Evolutionary conservation across 1,140 invertebrate species (phyloP).

Genomic region (Camponotus vicinus): DNA sequence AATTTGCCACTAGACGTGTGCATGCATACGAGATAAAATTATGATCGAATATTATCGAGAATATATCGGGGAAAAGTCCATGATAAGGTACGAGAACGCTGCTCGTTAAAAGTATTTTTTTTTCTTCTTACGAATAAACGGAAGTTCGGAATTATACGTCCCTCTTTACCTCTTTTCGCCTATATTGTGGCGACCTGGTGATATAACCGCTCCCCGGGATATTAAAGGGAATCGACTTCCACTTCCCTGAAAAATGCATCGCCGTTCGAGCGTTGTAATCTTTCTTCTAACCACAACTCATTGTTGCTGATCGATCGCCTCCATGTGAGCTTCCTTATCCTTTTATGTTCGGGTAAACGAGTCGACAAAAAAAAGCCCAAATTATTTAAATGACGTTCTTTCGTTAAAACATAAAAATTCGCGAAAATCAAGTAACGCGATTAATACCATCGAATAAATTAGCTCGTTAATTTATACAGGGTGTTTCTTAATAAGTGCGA

Average conservation of each 20-base stretch:
- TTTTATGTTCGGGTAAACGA: constrained; percentile 8
- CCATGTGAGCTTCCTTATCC: constrained; percentile 36
- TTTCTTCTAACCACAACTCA: constrained; percentile 62
- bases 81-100: not conserved
- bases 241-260: constrained; percentile 53
- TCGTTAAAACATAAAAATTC: not conserved
- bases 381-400: not conserved
- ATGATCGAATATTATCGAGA: not conserved
- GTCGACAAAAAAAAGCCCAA: constrained; percentile 10
- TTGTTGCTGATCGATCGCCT: constrained; percentile 56
- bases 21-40: not conserved
- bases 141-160: constrained; percentile 31
- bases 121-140: constrained; percentile 39
- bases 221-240: constrained; percentile 66
- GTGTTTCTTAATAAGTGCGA: too few relatives aligned
- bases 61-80: not conserved
- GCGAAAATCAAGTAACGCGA: not conserved
- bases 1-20: not conserved
- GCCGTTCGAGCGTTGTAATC: constrained; percentile 59
- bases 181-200: constrained; percentile 41
- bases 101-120: constrained; percentile 41
- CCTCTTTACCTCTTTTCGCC: constrained; percentile 16
- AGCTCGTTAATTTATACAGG: not conserved
- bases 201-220: constrained; percentile 52
- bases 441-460: constrained; percentile 1